These are phyloP conservation scores for Brachionus paranguensis DNA, from an alignment of 1,140 invertebrate species.

Conservation along the genomic window DNA sequence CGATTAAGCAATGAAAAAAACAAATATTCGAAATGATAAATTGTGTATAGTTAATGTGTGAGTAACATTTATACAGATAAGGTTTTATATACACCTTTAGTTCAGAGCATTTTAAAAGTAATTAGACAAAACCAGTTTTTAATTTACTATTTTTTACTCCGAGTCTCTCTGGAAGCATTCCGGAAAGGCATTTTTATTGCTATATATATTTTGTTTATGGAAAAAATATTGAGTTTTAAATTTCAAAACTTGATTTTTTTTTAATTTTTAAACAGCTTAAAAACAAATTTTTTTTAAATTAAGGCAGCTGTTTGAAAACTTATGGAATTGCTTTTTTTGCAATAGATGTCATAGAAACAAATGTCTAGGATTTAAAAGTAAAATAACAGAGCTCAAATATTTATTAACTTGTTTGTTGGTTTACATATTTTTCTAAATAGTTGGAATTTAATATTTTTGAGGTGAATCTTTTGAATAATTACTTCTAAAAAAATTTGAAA, in stretches of 20 bases:
- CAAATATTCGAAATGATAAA: background rate
- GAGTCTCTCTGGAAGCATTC: background rate
- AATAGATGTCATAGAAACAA: background rate
- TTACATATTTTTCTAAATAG: background rate
- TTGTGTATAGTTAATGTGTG: background rate
- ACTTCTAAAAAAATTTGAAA: background rate
- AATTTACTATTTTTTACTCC: background rate
- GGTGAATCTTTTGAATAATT: background rate
- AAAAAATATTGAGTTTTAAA: background rate
- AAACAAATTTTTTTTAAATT: background rate
- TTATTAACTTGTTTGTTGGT: background rate
- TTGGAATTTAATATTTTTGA: background rate
- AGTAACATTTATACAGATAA: slow-evolving; percentile 19
- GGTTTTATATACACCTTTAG: slow-evolving; percentile 10
- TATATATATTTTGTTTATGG: background rate
- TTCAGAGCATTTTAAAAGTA: background rate
- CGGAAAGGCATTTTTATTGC: background rate
- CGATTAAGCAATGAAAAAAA: slow-evolving; percentile 19
- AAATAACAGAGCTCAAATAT: background rate
- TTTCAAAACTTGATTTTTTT: background rate
- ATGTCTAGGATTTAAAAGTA: background rate
- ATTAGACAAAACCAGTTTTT: background rate
- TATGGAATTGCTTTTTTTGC: background rate
- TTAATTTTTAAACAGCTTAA: background rate
- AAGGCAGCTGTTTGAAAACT: background rate